Percentiles rank a stretch among this genome's conserved stretches.
Conservation (phyloP, 2,888 invertebrate genomes). For the Chesias legatella region DNA sequence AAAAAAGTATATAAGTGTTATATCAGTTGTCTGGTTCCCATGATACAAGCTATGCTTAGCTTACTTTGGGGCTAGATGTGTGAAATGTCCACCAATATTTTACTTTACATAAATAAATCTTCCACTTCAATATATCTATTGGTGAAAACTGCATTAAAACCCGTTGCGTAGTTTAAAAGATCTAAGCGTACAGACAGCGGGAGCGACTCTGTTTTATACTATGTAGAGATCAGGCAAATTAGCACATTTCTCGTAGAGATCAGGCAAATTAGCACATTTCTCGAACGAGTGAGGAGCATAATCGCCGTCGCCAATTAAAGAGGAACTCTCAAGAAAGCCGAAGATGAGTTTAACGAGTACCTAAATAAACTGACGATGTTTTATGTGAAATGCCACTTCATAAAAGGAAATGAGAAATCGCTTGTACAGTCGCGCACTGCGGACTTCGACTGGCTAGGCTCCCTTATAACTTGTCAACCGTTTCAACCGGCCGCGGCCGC, state of each 20-base stretch:
- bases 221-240: conserved; percentile 8
- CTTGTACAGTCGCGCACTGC: conserved; percentile 23
- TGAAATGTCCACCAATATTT: no score
- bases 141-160: no score
- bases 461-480: conserved; percentile 22
- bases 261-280: conserved; percentile 9
- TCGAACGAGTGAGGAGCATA: conserved; percentile 5
- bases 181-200: no score
- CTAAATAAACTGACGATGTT: conserved; percentile 26
- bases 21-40: no score
- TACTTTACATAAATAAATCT: no score
- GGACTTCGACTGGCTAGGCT: conserved; percentile 24
- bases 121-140: no score
- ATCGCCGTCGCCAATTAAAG: conserved; percentile 16
- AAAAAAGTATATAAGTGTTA: no score
- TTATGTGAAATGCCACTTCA: conserved; percentile 28
- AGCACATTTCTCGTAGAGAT: conserved; percentile 9
- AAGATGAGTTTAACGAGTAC: conserved; percentile 23
- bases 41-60: no score
- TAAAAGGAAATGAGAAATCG: conserved; percentile 48
- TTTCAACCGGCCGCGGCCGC: conserved; percentile 8
- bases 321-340: conserved; percentile 17
- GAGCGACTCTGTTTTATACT: no score
- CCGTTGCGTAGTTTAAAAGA: no score
- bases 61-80: no score